A percentile compares a stretch with the other conserved stretches of the same genome.
Conservation (phyloP, 2,797 vertebrate species). For the Babyrousa celebensis region DNA sequence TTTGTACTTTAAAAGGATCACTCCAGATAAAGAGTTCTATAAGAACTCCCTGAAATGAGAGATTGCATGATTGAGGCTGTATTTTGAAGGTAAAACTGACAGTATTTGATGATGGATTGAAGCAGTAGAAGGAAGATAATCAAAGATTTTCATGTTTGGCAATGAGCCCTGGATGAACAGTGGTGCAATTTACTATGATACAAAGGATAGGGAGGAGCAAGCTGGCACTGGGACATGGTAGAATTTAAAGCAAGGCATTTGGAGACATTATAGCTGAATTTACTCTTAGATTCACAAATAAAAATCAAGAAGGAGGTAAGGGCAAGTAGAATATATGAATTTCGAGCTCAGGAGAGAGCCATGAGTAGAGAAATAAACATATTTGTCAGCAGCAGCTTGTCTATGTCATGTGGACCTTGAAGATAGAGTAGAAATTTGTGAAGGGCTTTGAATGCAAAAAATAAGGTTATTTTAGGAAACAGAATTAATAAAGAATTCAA, state of each 20-base stretch:
- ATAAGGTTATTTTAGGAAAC: not conserved
- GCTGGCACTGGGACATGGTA: too few relatives aligned
- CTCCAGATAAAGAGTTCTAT: not conserved
- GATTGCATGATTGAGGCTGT: not conserved
- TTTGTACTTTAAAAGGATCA: not conserved
- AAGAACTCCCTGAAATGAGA: not conserved
- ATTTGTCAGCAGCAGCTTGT: not conserved
- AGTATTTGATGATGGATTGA: not conserved
- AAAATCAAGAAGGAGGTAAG: not conserved
- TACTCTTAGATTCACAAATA: not conserved
- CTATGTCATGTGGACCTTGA: not conserved
- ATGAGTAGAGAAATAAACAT: not conserved
- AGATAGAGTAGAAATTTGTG: not conserved
- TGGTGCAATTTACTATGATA: not conserved
- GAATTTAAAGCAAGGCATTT: not conserved
- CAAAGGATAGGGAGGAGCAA: not conserved
- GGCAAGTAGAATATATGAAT: not conserved
- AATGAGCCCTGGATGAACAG: conserved; percentile 12
- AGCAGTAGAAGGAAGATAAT: not conserved
- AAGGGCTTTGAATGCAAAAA: not conserved
- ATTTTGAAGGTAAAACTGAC: not conserved
- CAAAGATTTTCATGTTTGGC: conserved; percentile 16
- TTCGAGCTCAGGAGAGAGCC: not conserved
- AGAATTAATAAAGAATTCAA: not conserved
- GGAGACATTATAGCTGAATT: not conserved